These are phyloP conservation scores for Heterodera filipjevi DNA, from an alignment of 2,888 invertebrate genomes.

Conservation along the genomic window DNA sequence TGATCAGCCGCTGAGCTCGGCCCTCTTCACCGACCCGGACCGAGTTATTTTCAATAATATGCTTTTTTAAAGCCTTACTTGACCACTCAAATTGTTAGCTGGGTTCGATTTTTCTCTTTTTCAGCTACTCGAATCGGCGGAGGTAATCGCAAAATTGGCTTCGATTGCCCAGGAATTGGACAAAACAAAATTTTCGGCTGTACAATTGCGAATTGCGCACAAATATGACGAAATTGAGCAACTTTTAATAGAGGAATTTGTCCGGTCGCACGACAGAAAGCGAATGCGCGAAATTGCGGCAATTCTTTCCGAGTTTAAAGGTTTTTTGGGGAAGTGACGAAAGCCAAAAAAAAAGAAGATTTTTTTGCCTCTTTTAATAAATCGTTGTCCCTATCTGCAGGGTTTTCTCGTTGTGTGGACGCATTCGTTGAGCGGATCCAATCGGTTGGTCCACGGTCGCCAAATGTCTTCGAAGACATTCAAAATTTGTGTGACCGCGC, in stretches of 20 bases:
- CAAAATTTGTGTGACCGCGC: conserved; percentile 84
- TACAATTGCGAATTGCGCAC: conserved; percentile 61
- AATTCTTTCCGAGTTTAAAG: conserved; percentile 88
- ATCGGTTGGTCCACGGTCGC: conserved; percentile 81
- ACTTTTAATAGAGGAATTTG: conserved; percentile 89
- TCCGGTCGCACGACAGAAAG: conserved; percentile 81
- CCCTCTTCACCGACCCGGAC: conserved; percentile 82
- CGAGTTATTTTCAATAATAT: conserved; percentile 71
- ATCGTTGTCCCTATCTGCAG: conserved; percentile 51
- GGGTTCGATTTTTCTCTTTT: too few species aligned
- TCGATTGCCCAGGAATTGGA: conserved; percentile 85
- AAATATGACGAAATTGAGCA: conserved; percentile 64
- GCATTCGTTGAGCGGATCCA: conserved; percentile 90
- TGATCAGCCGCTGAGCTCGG: conserved; percentile 81
- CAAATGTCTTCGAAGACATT: conserved; percentile 87
- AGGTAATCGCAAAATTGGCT: conserved; percentile 93
- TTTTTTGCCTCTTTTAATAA: neutral
- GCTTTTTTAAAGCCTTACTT: too few species aligned
- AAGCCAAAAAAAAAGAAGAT: neutral
- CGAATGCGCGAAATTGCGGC: conserved; percentile 91
- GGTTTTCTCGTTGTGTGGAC: conserved; percentile 91
- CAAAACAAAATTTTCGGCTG: conserved; percentile 57
- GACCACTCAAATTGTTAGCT: neutral
- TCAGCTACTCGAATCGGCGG: conserved; percentile 89
- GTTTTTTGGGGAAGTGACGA: conserved; percentile 25